A percentile compares a stretch with the other conserved stretches of the same genome.
These are phyloP conservation scores for Dasysyrphus albostriatus DNA, from an alignment of 2,888 invertebrate species.

Conservation along the genomic window DNA sequence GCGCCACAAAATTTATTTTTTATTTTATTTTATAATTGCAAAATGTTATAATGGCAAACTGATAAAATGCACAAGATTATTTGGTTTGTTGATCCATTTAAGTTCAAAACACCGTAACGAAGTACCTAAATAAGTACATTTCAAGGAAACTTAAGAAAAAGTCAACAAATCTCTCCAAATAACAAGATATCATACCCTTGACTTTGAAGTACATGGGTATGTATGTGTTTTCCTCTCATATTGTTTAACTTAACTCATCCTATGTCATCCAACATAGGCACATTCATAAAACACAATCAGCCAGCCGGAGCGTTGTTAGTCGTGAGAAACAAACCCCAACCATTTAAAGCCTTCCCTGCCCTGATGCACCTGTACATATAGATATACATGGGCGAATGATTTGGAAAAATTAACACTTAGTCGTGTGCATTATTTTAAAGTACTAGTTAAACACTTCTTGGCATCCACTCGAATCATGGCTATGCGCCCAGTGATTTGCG, in stretches of 20 bases:
- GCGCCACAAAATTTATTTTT: too few relatives aligned
- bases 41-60: too few relatives aligned
- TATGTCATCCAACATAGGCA: not conserved
- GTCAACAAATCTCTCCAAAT: too few relatives aligned
- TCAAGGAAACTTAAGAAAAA: too few relatives aligned
- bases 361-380: not conserved
- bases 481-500: conserved; percentile 43
- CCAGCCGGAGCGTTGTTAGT: not conserved
- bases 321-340: not conserved
- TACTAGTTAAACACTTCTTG: conserved; percentile 67
- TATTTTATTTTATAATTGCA: too few relatives aligned
- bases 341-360: not conserved
- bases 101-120: too few relatives aligned
- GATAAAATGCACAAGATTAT: too few relatives aligned
- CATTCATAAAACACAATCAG: not conserved
- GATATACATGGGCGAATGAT: conserved; percentile 32
- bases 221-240: too few relatives aligned
- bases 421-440: conserved; percentile 66
- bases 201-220: too few relatives aligned
- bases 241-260: conserved; percentile 41
- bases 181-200: too few relatives aligned
- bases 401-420: conserved; percentile 72
- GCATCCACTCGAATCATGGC: conserved; percentile 43
- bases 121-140: too few relatives aligned
- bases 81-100: too few relatives aligned